A percentile compares a stretch with the other conserved stretches of the same genome.
These are phyloP conservation scores for Sander lucioperca DNA, from an alignment of 2,113 vertebrate genomes.

Conservation along the genomic window DNA sequence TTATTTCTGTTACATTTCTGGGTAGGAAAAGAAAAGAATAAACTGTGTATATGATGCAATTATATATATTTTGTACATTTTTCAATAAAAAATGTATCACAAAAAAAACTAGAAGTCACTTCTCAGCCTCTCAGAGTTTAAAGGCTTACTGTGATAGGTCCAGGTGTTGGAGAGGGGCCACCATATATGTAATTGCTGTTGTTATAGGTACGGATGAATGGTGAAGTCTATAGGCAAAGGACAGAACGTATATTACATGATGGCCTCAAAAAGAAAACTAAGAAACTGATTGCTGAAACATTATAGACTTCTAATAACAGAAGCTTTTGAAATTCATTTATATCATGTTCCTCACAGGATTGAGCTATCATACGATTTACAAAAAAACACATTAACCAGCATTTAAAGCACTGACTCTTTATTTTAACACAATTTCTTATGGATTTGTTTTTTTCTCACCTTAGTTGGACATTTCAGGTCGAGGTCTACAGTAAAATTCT, in stretches of 20 bases:
- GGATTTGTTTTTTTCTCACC: slow-evolving; percentile 74
- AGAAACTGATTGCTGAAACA: neutral
- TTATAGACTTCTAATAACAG: neutral
- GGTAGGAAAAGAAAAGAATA: too few species aligned
- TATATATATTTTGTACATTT: too few species aligned
- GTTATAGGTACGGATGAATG: slow-evolving; percentile 86
- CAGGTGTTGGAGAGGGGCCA: slow-evolving; percentile 71
- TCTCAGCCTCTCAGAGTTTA: neutral
- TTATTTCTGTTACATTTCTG: too few species aligned
- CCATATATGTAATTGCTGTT: slow-evolving; percentile 87
- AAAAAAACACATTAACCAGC: neutral
- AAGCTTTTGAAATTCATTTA: neutral
- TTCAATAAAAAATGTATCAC: too few species aligned
- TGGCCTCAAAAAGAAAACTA: neutral
- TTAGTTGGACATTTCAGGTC: slow-evolving; percentile 85
- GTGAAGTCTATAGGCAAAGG: slow-evolving; percentile 79
- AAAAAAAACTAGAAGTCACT: neutral
- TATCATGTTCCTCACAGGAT: neutral
- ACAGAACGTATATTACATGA: slow-evolving; percentile 15
- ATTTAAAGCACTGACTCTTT: neutral
- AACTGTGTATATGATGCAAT: too few species aligned
- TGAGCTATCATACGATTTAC: neutral
- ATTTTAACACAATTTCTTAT: neutral
- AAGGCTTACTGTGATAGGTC: slow-evolving; percentile 82
- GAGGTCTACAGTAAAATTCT: slow-evolving; percentile 72